These are phyloP conservation scores for Bombus cullumanus DNA, from an alignment of 1,140 invertebrate genomes.

Conservation along the genomic window DNA sequence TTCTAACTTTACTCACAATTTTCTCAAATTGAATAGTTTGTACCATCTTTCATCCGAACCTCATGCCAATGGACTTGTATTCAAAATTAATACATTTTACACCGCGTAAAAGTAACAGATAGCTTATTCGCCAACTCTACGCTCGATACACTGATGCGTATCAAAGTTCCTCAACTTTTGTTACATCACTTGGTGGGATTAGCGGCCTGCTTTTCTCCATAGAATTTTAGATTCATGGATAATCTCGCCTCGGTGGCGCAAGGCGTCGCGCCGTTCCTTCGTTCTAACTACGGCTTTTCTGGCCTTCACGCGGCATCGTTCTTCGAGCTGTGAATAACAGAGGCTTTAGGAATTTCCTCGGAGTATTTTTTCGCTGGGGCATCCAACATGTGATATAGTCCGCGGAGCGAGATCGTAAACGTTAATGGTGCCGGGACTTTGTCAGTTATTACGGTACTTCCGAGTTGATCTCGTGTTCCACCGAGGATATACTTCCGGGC, in stretches of 20 bases:
- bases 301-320: neutral
- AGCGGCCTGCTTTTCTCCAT: neutral
- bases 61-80: too few species aligned
- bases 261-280: neutral
- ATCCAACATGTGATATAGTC: conserved; percentile 28
- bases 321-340: conserved; percentile 21
- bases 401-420: conserved; percentile 43
- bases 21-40: too few species aligned
- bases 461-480: conserved; percentile 48
- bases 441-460: conserved; percentile 49
- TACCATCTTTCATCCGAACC: too few species aligned
- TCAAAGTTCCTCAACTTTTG: neutral
- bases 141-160: neutral
- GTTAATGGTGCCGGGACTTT: conserved; percentile 52
- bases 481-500: conserved; percentile 29
- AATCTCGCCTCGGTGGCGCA: neutral
- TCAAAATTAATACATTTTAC: too few species aligned
- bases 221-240: conserved; percentile 10
- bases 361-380: conserved; percentile 44
- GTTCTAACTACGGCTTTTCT: neutral
- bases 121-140: neutral
- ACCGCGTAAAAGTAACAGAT: too few species aligned
- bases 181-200: neutral
- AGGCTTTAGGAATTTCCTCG: conserved; percentile 26
- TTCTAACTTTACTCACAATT: too few species aligned